These are phyloP conservation scores for Philereme transversata DNA, from an alignment of 2,888 invertebrate species.

Conservation along the genomic window DNA sequence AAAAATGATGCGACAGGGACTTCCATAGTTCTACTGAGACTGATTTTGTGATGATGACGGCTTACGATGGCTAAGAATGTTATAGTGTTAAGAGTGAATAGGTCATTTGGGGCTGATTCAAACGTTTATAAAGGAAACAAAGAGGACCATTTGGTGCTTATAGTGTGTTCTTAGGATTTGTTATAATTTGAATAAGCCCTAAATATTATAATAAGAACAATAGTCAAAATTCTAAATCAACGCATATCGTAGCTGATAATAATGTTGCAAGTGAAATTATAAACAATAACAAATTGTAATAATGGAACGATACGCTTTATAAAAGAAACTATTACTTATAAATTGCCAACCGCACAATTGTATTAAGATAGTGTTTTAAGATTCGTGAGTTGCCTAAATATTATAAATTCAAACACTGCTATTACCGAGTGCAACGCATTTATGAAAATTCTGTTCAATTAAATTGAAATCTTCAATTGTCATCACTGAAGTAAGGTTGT, in stretches of 20 bases:
- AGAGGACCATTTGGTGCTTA: conserved; percentile 45
- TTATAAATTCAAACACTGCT: conserved; percentile 27
- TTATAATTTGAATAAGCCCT: conserved; percentile 48
- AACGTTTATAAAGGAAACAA: conserved; percentile 39
- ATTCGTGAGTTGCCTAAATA: conserved; percentile 33
- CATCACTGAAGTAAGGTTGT: conserved; percentile 17
- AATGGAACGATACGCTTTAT: conserved; percentile 56
- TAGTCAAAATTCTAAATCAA: conserved; percentile 55
- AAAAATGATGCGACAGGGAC: conserved; percentile 69
- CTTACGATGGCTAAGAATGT: conserved; percentile 51
- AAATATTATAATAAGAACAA: conserved; percentile 35
- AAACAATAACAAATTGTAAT: conserved; percentile 55
- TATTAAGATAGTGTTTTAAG: conserved; percentile 43
- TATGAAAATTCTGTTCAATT: conserved; percentile 19
- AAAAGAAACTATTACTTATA: conserved; percentile 52
- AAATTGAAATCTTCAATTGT: conserved; percentile 21
- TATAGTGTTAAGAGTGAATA: conserved; percentile 51
- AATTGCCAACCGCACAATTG: conserved; percentile 71
- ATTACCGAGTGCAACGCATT: conserved; percentile 18
- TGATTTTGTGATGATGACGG: conserved; percentile 75
- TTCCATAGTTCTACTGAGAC: conserved; percentile 71
- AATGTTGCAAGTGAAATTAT: conserved; percentile 51
- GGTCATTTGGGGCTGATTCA: conserved; percentile 47
- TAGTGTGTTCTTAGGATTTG: conserved; percentile 43
- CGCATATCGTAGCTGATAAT: conserved; percentile 67